phyloP scores from a whole-genome alignment of 2,888 invertebrate species.

The Epirrhoe alternata region DNA sequence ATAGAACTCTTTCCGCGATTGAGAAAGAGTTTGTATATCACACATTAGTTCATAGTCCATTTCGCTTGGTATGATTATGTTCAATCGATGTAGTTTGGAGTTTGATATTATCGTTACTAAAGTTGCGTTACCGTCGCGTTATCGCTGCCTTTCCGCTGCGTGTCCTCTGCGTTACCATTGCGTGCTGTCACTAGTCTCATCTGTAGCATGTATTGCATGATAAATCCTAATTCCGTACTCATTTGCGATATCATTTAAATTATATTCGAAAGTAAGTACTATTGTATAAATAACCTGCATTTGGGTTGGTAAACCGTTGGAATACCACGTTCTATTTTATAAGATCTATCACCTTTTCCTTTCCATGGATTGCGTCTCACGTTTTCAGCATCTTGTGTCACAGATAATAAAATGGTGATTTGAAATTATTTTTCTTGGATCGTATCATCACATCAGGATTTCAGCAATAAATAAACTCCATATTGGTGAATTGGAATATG shows the following conservation, averaged over 20 bases:
- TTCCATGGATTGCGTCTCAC: slow-evolving; percentile 80
- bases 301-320: slow-evolving; percentile 56
- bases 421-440: slow-evolving; percentile 7
- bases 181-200: slow-evolving; percentile 40
- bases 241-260: slow-evolving; percentile 20
- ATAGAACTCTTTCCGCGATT: background rate
- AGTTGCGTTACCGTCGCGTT: slow-evolving; percentile 3
- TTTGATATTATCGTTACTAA: slow-evolving; percentile 16
- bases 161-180: slow-evolving; percentile 38
- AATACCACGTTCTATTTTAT: slow-evolving; percentile 37
- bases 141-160: slow-evolving; percentile 4
- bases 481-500: background rate
- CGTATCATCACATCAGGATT: background rate
- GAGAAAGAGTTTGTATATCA: background rate
- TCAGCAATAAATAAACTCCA: background rate
- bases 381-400: slow-evolving; percentile 19
- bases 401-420: slow-evolving; percentile 4
- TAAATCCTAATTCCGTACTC: slow-evolving; percentile 52
- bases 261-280: background rate
- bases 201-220: slow-evolving; percentile 67
- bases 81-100: slow-evolving; percentile 14
- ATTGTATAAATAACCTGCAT: slow-evolving; percentile 34
- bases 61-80: background rate
- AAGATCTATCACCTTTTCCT: slow-evolving; percentile 59
- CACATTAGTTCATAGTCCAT: background rate